These are phyloP conservation scores for Orchestes rusci DNA, from an alignment of 2,888 invertebrate species.

Conservation along the genomic window DNA sequence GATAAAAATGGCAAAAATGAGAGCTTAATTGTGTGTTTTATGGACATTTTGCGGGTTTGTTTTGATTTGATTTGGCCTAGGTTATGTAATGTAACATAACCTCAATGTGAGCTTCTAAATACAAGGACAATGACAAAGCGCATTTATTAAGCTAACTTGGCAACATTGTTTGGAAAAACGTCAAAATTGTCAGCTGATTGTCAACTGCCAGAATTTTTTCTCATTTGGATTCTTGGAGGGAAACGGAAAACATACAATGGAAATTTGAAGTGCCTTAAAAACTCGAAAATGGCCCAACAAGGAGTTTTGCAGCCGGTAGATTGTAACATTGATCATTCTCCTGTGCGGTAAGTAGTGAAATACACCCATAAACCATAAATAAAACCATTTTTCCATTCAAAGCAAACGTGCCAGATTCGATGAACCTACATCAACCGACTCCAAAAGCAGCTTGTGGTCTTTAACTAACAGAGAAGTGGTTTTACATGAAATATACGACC, in stretches of 20 bases:
- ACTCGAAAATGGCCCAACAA: slow-evolving; percentile 17
- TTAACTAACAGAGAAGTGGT: slow-evolving; percentile 40
- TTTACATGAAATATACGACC: slow-evolving; percentile 49
- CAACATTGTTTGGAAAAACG: too few species aligned
- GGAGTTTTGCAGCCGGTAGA: slow-evolving; percentile 34
- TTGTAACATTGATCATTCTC: slow-evolving; percentile 35
- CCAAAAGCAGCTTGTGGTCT: slow-evolving; percentile 33
- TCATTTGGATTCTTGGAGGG: slow-evolving; percentile 16
- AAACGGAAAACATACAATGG: slow-evolving; percentile 10
- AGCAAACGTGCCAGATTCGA: slow-evolving; percentile 39
- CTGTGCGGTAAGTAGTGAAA: slow-evolving; percentile 33
- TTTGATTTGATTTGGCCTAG: too few species aligned
- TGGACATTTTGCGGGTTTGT: too few species aligned
- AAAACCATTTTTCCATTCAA: neutral
- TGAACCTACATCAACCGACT: slow-evolving; percentile 23
- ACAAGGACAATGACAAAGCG: too few species aligned
- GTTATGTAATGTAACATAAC: too few species aligned
- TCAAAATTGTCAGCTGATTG: too few species aligned
- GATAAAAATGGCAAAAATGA: slow-evolving; percentile 17
- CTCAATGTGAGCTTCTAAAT: too few species aligned
- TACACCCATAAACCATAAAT: neutral
- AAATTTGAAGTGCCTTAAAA: slow-evolving; percentile 1
- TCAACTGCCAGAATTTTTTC: too few species aligned
- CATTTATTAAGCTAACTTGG: too few species aligned
- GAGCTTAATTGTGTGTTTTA: too few species aligned